A percentile compares a stretch with the other conserved stretches of the same genome.
These are phyloP conservation scores for Amblyornis subalaris DNA, from an alignment of 2,113 vertebrate species.

Conservation along the genomic window DNA sequence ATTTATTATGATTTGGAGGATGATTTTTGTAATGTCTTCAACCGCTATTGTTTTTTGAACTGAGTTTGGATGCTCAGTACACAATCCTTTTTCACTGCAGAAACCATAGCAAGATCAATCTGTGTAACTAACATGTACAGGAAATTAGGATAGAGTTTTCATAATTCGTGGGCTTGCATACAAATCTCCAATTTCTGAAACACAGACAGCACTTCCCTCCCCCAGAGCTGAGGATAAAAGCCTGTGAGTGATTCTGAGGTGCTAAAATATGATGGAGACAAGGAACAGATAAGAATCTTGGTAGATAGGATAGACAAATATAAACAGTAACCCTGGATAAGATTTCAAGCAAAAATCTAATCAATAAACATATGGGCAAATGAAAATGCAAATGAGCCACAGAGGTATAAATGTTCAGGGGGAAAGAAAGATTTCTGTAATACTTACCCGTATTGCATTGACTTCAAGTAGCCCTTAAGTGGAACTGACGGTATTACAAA, in stretches of 20 bases:
- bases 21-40: background rate
- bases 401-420: conserved; percentile 1
- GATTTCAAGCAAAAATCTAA: conserved; percentile 30
- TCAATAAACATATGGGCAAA: conserved; percentile 40
- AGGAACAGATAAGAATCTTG: background rate
- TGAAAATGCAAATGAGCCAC: conserved; percentile 50
- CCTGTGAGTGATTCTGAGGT: background rate
- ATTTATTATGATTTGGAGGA: background rate
- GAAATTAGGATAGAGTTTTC: conserved; percentile 28
- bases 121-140: conserved; percentile 12
- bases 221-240: background rate
- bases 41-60: background rate
- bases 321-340: conserved; percentile 1
- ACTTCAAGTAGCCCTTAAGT: conserved; percentile 77
- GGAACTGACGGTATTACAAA: conserved; percentile 82
- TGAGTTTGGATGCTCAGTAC: background rate
- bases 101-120: background rate
- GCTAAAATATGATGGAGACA: background rate
- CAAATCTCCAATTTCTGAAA: conserved; percentile 18
- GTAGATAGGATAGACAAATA: background rate
- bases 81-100: background rate
- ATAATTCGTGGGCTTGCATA: conserved; percentile 24
- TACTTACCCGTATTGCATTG: conserved; percentile 65
- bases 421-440: conserved; percentile 61
- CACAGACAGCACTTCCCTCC: background rate